A percentile compares a stretch with the other conserved stretches of the same genome.
phyloP scores from a whole-genome alignment of 2,888 invertebrate genomes.

The Drosophila hawaiiensis region DNA sequence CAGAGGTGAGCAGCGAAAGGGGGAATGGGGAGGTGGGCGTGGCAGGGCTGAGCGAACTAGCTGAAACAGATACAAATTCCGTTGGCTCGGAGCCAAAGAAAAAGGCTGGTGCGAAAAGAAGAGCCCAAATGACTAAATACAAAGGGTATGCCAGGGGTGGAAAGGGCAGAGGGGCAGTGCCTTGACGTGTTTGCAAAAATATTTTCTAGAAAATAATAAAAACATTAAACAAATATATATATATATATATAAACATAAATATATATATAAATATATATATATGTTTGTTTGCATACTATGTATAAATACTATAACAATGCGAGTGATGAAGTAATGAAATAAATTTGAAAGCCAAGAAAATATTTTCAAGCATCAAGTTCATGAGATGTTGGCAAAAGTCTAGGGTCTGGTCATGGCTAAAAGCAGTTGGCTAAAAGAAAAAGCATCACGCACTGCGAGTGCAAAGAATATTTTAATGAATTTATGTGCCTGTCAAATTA shows the following conservation, averaged over 20 bases:
- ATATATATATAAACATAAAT: not conserved
- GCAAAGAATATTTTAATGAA: conserved; percentile 52
- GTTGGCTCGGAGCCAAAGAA: conserved; percentile 54
- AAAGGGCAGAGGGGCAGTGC: conserved; percentile 9
- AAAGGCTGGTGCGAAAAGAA: conserved; percentile 45
- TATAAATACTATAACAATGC: conserved; percentile 50
- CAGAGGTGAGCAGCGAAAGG: not conserved
- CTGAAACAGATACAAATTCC: conserved; percentile 75
- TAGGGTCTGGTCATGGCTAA: conserved; percentile 16
- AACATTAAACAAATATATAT: conserved; percentile 36
- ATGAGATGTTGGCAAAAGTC: conserved; percentile 41
- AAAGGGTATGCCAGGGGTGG: not conserved
- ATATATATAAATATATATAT: conserved; percentile 1
- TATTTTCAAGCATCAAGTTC: conserved; percentile 75
- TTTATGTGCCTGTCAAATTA: conserved; percentile 70
- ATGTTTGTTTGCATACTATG: conserved; percentile 21
- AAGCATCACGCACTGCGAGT: not conserved
- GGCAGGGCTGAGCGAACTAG: conserved; percentile 54
- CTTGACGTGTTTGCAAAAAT: conserved; percentile 74
- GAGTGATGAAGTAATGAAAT: conserved; percentile 74
- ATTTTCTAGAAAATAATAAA: conserved; percentile 63
- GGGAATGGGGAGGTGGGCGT: not conserved
- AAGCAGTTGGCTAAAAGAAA: not conserved
- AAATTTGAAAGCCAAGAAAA: conserved; percentile 56
- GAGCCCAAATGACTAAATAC: conserved; percentile 31